Evolutionary conservation across 2,113 vertebrate genomes (phyloP).

Genomic region (Sciurus niger): DNA sequence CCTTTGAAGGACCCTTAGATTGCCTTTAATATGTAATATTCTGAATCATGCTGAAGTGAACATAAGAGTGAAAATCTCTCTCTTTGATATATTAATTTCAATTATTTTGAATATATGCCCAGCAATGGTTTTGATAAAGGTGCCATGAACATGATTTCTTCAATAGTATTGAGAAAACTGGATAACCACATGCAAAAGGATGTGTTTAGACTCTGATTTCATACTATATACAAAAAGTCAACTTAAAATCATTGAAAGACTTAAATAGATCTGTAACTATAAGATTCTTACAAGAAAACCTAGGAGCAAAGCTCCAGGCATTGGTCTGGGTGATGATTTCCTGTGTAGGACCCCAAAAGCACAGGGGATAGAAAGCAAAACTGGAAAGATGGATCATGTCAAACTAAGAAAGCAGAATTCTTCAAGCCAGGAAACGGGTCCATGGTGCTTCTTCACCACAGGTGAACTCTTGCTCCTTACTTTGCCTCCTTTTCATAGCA

Average conservation of each 20-base stretch:
- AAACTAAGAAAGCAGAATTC: background rate
- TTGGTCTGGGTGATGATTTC: background rate
- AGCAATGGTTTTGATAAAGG: background rate
- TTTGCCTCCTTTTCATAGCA: background rate
- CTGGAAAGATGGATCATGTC: background rate
- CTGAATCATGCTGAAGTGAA: background rate
- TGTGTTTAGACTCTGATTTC: background rate
- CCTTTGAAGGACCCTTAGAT: background rate
- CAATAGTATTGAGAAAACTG: background rate
- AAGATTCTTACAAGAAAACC: background rate
- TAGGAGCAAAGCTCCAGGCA: background rate
- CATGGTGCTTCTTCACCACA: fast-evolving
- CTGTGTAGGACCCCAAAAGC: background rate
- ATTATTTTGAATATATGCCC: background rate
- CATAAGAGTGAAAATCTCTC: background rate
- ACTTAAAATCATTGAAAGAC: background rate
- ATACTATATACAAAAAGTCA: no score
- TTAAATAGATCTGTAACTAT: background rate
- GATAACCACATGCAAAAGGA: background rate
- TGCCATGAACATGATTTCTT: background rate
- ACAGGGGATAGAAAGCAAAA: background rate
- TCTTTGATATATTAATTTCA: background rate
- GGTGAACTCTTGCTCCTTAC: background rate
- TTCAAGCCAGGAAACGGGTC: no score
- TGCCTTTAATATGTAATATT: background rate